Percentiles rank a stretch among this genome's conserved stretches.
phyloP scores from a whole-genome alignment of 1,140 invertebrate genomes.

The Sinonovacula constricta region DNA sequence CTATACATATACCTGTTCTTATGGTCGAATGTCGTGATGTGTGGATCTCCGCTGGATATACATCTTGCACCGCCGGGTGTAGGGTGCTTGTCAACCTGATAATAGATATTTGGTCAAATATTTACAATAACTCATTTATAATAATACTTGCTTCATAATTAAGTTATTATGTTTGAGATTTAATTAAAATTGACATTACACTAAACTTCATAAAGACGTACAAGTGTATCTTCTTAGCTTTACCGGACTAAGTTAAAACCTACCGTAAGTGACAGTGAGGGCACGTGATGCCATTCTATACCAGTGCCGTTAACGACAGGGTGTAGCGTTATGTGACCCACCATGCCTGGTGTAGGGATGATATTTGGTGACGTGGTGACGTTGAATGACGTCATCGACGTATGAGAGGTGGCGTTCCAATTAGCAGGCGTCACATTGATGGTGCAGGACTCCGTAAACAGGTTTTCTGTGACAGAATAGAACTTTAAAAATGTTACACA shows the following conservation, averaged over 20 bases:
- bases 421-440: background rate
- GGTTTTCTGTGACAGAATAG: background rate
- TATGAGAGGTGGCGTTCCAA: background rate
- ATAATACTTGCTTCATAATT: too few species aligned
- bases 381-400: background rate
- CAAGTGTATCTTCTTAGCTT: too few species aligned
- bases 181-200: too few species aligned
- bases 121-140: too few species aligned
- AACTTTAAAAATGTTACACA: too few species aligned
- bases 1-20: too few species aligned
- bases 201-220: too few species aligned
- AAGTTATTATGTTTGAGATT: too few species aligned
- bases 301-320: background rate
- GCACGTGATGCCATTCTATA: background rate
- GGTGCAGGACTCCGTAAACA: background rate
- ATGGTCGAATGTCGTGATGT: slow-evolving; percentile 26
- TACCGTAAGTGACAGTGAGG: background rate
- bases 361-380: background rate
- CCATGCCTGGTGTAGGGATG: background rate
- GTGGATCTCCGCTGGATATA: slow-evolving; percentile 24
- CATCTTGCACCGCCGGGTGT: slow-evolving; percentile 7
- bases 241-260: too few species aligned
- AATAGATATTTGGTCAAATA: too few species aligned
- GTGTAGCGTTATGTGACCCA: background rate
- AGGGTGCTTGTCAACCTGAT: background rate